phyloP scores from a whole-genome alignment of 2,797 vertebrate species.

The Loriculus beryllinus region DNA sequence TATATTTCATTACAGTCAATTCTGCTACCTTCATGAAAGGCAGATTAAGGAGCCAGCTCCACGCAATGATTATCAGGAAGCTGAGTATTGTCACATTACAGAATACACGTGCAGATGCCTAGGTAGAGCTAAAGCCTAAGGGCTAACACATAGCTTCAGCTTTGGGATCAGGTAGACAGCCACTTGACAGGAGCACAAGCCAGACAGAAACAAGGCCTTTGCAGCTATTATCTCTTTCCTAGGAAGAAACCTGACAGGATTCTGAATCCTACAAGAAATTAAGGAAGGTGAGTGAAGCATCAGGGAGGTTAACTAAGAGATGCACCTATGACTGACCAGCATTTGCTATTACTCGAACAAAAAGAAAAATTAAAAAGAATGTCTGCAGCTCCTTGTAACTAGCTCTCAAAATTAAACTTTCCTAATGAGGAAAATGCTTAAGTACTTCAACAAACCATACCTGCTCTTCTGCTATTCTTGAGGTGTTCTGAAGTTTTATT shows the following conservation, averaged over 20 bases:
- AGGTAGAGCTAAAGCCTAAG: neutral
- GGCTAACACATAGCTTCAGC: neutral
- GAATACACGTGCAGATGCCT: neutral
- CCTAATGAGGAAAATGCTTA: neutral
- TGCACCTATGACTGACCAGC: neutral
- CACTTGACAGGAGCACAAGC: neutral
- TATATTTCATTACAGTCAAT: neutral
- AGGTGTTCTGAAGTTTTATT: constrained; percentile 98
- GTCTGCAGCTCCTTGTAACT: neutral
- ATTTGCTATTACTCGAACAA: neutral
- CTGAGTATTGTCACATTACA: neutral
- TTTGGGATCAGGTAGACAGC: neutral
- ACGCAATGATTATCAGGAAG: neutral
- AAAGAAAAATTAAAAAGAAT: neutral
- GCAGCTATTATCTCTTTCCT: neutral
- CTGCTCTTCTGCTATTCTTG: constrained; percentile 95
- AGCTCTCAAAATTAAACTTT: neutral
- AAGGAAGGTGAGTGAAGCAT: neutral
- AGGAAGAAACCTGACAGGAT: neutral
- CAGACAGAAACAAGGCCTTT: neutral
- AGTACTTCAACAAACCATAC: constrained; percentile 65
- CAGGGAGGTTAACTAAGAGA: neutral
- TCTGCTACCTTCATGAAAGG: neutral
- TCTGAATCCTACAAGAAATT: neutral
- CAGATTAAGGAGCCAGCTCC: neutral